Conservation (phyloP, 2,888 invertebrate species). For the Stenoptilia bipunctidactyla region DNA sequence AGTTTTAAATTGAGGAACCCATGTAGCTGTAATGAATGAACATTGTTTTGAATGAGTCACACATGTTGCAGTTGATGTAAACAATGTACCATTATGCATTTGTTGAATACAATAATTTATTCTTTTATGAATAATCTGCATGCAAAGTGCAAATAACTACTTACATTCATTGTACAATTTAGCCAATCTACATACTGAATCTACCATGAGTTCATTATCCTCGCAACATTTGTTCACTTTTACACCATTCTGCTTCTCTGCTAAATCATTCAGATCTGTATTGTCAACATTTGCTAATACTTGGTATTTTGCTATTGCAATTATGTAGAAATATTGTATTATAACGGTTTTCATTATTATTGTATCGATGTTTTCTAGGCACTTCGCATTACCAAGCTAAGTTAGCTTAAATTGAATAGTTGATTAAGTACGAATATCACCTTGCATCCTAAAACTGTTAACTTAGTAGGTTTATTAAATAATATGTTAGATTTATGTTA, state of each 20-base stretch:
- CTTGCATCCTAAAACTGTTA: no score
- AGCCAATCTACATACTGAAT: slow-evolving; percentile 74
- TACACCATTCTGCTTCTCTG: slow-evolving; percentile 56
- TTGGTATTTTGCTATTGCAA: no score
- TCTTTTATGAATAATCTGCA: neutral
- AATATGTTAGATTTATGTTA: no score
- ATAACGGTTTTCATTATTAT: no score
- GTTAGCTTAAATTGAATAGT: no score
- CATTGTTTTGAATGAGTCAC: neutral
- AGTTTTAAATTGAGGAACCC: slow-evolving; percentile 75
- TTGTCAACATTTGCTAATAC: slow-evolving; percentile 16
- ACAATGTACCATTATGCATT: neutral
- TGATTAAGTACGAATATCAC: no score
- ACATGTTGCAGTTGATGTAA: neutral
- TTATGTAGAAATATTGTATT: no score
- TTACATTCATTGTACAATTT: slow-evolving; percentile 72
- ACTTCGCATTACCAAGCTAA: no score
- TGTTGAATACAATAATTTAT: neutral
- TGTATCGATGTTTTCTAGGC: no score
- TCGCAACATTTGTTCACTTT: slow-evolving; percentile 87
- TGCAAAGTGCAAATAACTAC: slow-evolving; percentile 18
- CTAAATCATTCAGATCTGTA: slow-evolving; percentile 57
- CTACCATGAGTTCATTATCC: slow-evolving; percentile 77
- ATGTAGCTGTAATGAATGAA: slow-evolving; percentile 39
- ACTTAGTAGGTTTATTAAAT: no score